phyloP scores from a whole-genome alignment of 1,140 invertebrate genomes.

The Archivesica marissinica region DNA sequence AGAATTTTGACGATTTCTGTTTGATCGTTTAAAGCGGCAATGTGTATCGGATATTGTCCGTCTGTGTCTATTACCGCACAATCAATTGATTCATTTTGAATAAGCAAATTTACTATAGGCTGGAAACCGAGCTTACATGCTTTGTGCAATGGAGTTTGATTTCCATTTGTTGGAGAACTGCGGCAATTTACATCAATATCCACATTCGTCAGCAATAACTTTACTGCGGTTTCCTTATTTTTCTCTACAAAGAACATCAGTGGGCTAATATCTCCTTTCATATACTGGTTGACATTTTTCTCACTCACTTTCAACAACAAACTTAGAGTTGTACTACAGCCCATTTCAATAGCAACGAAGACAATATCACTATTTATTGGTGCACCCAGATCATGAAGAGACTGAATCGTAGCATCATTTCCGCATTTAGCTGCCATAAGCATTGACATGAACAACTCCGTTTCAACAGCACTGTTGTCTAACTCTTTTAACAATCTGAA shows the following conservation, averaged over 20 bases:
- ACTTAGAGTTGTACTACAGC: neutral
- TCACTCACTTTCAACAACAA: neutral
- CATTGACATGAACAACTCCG: neutral
- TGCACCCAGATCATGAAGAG: neutral
- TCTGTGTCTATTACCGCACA: neutral
- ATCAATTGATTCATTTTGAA: no score
- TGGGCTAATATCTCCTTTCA: neutral
- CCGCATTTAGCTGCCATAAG: neutral
- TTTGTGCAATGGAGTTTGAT: neutral
- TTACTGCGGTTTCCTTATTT: neutral
- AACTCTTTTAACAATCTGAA: neutral
- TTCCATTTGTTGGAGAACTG: neutral
- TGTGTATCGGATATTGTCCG: neutral
- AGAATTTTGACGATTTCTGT: neutral
- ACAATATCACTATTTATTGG: neutral
- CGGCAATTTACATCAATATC: neutral
- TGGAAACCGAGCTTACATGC: neutral
- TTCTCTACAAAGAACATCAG: neutral
- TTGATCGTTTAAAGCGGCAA: neutral
- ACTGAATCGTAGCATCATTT: neutral
- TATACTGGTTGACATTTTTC: neutral
- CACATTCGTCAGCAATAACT: neutral
- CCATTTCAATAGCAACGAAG: neutral
- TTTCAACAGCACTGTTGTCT: neutral
- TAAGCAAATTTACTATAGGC: neutral